Percentiles rank a stretch among this genome's conserved stretches.
Conservation (phyloP, 2,797 vertebrate genomes). For the Graptemys geographica region DNA sequence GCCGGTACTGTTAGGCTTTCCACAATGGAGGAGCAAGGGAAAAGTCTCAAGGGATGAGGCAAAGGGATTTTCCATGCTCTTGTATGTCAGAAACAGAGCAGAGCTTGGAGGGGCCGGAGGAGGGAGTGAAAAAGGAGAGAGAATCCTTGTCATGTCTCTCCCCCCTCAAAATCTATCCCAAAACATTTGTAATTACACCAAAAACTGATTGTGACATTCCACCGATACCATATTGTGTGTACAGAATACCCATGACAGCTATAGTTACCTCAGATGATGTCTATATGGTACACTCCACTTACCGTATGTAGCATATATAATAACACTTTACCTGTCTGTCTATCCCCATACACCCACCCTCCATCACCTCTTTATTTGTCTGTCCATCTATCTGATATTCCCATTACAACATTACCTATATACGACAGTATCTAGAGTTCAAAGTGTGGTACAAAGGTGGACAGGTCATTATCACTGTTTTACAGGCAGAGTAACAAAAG, state of each 20-base stretch:
- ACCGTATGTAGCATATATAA: neutral
- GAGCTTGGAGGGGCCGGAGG: neutral
- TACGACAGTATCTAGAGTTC: fast-evolving
- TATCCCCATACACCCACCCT: fast-evolving
- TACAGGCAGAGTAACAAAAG: fast-evolving
- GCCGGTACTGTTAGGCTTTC: neutral
- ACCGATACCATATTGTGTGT: neutral
- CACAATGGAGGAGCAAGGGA: neutral
- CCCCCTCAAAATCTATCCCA: neutral
- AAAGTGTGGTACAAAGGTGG: fast-evolving
- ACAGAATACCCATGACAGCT: neutral
- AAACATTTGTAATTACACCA: neutral
- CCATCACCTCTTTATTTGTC: fast-evolving
- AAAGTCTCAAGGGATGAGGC: no score
- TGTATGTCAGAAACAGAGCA: neutral
- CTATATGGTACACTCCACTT: neutral
- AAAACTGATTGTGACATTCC: neutral
- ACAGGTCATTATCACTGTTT: neutral
- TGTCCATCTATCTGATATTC: fast-evolving
- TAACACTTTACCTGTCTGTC: neutral
- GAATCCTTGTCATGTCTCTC: neutral
- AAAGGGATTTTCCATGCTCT: neutral
- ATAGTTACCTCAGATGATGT: neutral
- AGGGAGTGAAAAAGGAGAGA: neutral
- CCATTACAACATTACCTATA: fast-evolving